A percentile compares a stretch with the other conserved stretches of the same genome.
Conservation (phyloP, 2,888 invertebrate species). For the Heliconius ethilla region DNA sequence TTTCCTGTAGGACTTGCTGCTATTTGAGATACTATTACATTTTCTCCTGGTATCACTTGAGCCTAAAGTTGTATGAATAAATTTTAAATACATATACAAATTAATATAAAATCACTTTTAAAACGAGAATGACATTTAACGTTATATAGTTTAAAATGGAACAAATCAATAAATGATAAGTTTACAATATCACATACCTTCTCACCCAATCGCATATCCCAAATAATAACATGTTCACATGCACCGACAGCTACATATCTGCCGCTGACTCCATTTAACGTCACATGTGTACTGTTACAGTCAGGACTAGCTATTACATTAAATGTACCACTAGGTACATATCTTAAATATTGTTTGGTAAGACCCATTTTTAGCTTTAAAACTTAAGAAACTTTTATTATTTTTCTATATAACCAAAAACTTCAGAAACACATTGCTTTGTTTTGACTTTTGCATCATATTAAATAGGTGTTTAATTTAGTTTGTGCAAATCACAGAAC, state of each 20-base stretch:
- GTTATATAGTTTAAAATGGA: neutral
- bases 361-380: constrained; percentile 85
- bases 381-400: neutral
- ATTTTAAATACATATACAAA: neutral
- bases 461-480: neutral
- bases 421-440: constrained; percentile 43
- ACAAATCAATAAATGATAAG: neutral
- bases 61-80: constrained; percentile 76
- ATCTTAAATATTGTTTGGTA: constrained; percentile 97
- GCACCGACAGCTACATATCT: constrained; percentile 95
- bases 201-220: constrained; percentile 94
- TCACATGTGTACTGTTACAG: constrained; percentile 91
- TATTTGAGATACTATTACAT: constrained; percentile 88
- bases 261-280: constrained; percentile 88
- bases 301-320: constrained; percentile 92
- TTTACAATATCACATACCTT: constrained; percentile 78
- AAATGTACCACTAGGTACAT: constrained; percentile 90
- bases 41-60: constrained; percentile 90
- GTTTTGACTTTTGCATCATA: constrained; percentile 34
- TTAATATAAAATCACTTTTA: neutral
- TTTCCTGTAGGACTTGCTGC: constrained; percentile 88
- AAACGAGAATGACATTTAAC: neutral
- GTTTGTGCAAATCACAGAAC: too few species aligned
- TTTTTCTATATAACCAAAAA: constrained; percentile 25
- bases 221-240: constrained; percentile 95